phyloP scores from a whole-genome alignment of 1,140 invertebrate genomes.

The Mya arenaria region DNA sequence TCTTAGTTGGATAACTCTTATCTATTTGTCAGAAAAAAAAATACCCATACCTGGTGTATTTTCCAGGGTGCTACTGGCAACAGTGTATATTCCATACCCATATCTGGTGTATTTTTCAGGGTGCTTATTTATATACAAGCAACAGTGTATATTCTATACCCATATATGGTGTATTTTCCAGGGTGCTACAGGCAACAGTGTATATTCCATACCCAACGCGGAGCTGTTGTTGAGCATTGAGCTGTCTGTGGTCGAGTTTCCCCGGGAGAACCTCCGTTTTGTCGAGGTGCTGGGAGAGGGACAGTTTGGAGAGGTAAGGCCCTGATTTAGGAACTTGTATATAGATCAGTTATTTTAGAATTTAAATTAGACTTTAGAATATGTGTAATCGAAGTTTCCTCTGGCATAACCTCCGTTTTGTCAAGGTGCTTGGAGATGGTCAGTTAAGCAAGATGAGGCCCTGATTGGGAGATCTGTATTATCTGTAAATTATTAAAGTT shows the following conservation, averaged over 20 bases:
- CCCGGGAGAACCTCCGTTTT: constrained; percentile 88
- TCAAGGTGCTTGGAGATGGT: constrained; percentile 91
- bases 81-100: constrained; percentile 81
- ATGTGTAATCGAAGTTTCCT: too few relatives aligned
- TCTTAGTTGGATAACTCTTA: too few relatives aligned
- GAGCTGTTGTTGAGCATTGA: constrained; percentile 81
- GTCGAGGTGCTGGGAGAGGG: constrained; percentile 91
- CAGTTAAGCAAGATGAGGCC: constrained; percentile 83
- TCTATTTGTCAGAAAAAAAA: too few relatives aligned
- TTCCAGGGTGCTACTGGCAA: constrained; percentile 79
- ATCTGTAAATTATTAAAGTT: too few relatives aligned
- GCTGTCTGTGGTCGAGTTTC: constrained; percentile 87
- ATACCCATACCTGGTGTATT: neutral
- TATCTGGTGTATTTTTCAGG: constrained; percentile 16
- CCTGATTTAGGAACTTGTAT: too few relatives aligned
- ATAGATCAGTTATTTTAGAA: too few relatives aligned
- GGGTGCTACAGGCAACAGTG: constrained; percentile 81
- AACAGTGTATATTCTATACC: constrained; percentile 81
- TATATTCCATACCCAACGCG: constrained; percentile 81
- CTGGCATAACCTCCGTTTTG: constrained; percentile 87
- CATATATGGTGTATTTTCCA: constrained; percentile 3
- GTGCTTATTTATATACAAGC: constrained; percentile 76
- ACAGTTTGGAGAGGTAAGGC: constrained; percentile 90
- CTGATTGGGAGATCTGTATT: neutral
- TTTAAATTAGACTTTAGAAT: too few relatives aligned